phyloP scores from a whole-genome alignment of 2,797 vertebrate species.

The Enoplosus armatus region DNA sequence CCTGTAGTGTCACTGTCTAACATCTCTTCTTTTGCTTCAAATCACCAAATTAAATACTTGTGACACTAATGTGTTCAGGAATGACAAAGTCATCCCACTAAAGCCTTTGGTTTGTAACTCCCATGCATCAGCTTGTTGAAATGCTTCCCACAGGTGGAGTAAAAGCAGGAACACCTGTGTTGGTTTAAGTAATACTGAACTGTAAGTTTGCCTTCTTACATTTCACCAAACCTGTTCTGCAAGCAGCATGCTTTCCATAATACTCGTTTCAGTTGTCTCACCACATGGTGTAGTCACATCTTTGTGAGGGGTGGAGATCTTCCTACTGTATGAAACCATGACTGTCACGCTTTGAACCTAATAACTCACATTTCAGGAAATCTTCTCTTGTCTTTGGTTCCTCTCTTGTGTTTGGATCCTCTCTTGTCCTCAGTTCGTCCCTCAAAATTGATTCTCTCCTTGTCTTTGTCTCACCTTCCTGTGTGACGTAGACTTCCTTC shows the following conservation, averaged over 20 bases:
- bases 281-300: conserved; percentile 2
- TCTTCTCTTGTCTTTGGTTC: conserved; percentile 77
- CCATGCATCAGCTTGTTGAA: conserved; percentile 4
- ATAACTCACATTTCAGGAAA: conserved; percentile 84
- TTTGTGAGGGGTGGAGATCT: conserved; percentile 7
- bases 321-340: background rate
- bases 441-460: conserved; percentile 76
- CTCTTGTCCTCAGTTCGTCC: conserved; percentile 32
- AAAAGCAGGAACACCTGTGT: conserved; percentile 58
- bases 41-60: background rate
- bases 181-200: conserved; percentile 57
- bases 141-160: conserved; percentile 4
- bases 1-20: background rate
- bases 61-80: background rate
- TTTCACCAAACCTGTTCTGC: conserved; percentile 74
- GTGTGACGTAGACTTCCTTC: conserved; percentile 83
- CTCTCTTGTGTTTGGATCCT: conserved; percentile 27
- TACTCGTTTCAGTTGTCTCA: conserved; percentile 49
- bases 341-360: background rate
- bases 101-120: background rate
- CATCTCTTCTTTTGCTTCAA: background rate
- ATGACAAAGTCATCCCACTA: conserved; percentile 1
- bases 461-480: conserved; percentile 71
- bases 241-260: conserved; percentile 33
- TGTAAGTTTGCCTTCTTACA: conserved; percentile 33